A percentile compares a stretch with the other conserved stretches of the same genome.
Evolutionary conservation across 2,113 vertebrate genomes (phyloP).

Genomic region (Oryzias curvinotus): DNA sequence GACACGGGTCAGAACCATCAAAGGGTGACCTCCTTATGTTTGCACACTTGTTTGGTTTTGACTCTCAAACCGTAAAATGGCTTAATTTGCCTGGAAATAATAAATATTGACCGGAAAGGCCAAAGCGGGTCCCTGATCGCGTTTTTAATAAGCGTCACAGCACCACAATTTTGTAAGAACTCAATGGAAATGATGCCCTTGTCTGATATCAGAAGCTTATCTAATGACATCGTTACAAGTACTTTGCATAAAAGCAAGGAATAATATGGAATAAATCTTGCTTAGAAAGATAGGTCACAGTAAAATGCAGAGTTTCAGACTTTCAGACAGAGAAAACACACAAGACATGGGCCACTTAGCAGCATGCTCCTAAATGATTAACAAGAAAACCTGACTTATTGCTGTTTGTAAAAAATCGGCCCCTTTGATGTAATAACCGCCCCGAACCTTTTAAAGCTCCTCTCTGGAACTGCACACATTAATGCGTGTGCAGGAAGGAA

Average conservation of each 20-base stretch:
- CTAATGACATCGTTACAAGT: conserved; percentile 32
- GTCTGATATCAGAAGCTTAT: not conserved
- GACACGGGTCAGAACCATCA: too few species aligned
- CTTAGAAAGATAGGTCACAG: not conserved
- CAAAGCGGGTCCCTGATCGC: conserved; percentile 2
- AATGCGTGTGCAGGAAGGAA: conserved; percentile 31
- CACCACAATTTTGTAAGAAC: conserved; percentile 9
- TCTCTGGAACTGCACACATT: conserved; percentile 21
- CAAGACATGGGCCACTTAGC: not conserved
- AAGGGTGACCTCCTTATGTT: not conserved
- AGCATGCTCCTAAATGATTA: conserved; percentile 47
- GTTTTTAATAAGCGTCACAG: conserved; percentile 22
- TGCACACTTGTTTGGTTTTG: not conserved
- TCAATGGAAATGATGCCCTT: conserved; percentile 19
- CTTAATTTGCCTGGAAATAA: not conserved
- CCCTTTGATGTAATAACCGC: conserved; percentile 9
- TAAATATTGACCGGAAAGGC: conserved; percentile 11
- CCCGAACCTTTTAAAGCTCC: conserved; percentile 25
- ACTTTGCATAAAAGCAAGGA: conserved; percentile 20
- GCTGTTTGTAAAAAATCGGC: conserved; percentile 21
- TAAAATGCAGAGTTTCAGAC: not conserved
- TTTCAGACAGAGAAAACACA: conserved; percentile 21
- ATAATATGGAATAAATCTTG: conserved; percentile 18
- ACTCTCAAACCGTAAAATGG: too few species aligned
- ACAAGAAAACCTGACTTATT: conserved; percentile 8